Evolutionary conservation across 2,113 vertebrate genomes (phyloP).

Genomic region (Panurus biarmicus): DNA sequence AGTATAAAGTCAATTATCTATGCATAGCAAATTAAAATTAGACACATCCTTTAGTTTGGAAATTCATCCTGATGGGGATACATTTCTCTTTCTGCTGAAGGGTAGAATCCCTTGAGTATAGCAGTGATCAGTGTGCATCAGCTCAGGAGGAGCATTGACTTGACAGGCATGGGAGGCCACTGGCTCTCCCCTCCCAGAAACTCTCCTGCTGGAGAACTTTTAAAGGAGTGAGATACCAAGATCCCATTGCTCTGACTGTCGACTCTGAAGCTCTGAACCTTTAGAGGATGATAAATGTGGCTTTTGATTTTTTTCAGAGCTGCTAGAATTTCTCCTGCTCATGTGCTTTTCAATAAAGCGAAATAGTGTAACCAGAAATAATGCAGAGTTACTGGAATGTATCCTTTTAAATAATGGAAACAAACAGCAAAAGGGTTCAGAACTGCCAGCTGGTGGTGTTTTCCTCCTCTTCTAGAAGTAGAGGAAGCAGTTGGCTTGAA

Average conservation of each 20-base stretch:
- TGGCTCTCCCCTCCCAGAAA: not conserved
- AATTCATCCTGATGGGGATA: not conserved
- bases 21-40: slow-evolving; percentile 46
- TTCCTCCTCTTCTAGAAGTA: not conserved
- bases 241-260: not conserved
- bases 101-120: not conserved
- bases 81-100: not conserved
- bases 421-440: not conserved
- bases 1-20: slow-evolving; percentile 46
- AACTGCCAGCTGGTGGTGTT: not conserved
- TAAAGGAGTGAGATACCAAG: not conserved
- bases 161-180: not conserved
- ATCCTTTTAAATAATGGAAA: not conserved
- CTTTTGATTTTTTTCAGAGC: not conserved
- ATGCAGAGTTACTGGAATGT: not conserved
- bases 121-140: not conserved
- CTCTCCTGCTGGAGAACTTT: not conserved
- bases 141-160: not conserved
- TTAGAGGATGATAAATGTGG: not conserved
- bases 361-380: not conserved
- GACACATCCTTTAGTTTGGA: slow-evolving; percentile 14
- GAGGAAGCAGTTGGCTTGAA: not conserved
- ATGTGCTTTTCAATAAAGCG: not conserved
- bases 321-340: not conserved
- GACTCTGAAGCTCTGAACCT: not conserved